phyloP scores from a whole-genome alignment of 2,113 vertebrate genomes.

The Propithecus coquereli region DNA sequence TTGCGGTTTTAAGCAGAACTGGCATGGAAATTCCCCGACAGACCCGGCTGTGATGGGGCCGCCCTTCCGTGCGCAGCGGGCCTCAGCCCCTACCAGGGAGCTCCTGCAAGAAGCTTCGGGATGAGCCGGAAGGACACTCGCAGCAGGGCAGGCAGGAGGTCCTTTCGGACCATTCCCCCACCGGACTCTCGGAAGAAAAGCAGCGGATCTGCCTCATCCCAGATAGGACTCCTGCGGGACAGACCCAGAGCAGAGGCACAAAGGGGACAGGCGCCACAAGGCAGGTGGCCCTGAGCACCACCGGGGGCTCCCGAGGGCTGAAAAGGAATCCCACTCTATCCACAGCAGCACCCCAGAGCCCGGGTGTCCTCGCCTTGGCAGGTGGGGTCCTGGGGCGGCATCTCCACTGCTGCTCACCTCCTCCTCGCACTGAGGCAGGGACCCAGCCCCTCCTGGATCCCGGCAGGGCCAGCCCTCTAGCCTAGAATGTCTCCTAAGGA shows the following conservation, averaged over 20 bases:
- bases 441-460: accelerated
- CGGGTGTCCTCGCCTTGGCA: background rate
- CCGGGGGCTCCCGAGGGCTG: too few species aligned
- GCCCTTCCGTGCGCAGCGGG: background rate
- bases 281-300: background rate
- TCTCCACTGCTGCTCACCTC: too few species aligned
- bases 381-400: background rate
- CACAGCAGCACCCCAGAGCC: background rate
- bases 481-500: background rate
- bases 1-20: too few species aligned
- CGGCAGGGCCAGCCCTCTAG: background rate
- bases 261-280: background rate
- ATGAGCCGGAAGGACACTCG: background rate
- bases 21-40: too few species aligned
- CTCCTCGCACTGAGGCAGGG: background rate
- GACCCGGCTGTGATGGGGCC: too few species aligned
- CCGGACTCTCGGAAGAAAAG: background rate
- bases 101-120: background rate
- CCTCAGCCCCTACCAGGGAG: background rate
- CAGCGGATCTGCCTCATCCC: too few species aligned
- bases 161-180: accelerated
- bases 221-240: background rate
- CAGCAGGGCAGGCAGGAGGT: background rate
- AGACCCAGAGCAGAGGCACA: background rate
- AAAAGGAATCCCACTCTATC: background rate